Base-by-base conservation (phyloP, 2,888 invertebrate genomes). In the Ophonus ardosiacus region DNA sequence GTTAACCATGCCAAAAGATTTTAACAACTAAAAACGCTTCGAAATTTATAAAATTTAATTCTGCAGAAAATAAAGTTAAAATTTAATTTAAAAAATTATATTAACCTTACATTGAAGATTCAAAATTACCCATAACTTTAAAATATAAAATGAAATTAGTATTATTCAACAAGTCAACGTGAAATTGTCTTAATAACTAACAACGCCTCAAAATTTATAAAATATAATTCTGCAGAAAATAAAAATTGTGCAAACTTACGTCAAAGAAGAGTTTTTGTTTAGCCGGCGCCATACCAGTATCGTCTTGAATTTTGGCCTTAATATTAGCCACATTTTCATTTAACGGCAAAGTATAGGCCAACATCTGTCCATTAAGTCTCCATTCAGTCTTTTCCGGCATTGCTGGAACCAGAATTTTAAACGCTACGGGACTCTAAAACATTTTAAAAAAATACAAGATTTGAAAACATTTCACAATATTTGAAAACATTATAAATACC, bases 251-350 rank as follows among this genome's bases (percentile, higher is more conserved):
- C 21, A 81, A 74, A 89, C 90, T 90, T 91, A 96, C 98, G 92
- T 99, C 99, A 89, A 96, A 97, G 88, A 97, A 97, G 87, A 99
- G 93, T 91, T 99, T 99, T 92, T 99, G 99, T 91, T 99, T 99
- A 81, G 98, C 98, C 17, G 96, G 97, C 63, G 98, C 98, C 96
- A 99, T 97, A 87, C 96, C 97, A 85, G 97, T 96, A 87, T 95
- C 94, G 90, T 97, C 96, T 90, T 95, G 95, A 88, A 99, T 94
- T 90, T 96, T 95, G 10, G 95, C 94, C 92, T 99, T 99, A 88
- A 99, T 94, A 81, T 95, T 95, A 13, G 96, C 94, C n/a, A 98
- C 95, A 0, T 94, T 92, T 87, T 98, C 97, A 13, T 94, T 93
- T 13, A 97, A 92, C 59, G 97, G 94, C 89, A 99, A 90, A 0